Base-by-base conservation (phyloP, 2,113 vertebrate species). In the Halcyon senegalensis region DNA sequence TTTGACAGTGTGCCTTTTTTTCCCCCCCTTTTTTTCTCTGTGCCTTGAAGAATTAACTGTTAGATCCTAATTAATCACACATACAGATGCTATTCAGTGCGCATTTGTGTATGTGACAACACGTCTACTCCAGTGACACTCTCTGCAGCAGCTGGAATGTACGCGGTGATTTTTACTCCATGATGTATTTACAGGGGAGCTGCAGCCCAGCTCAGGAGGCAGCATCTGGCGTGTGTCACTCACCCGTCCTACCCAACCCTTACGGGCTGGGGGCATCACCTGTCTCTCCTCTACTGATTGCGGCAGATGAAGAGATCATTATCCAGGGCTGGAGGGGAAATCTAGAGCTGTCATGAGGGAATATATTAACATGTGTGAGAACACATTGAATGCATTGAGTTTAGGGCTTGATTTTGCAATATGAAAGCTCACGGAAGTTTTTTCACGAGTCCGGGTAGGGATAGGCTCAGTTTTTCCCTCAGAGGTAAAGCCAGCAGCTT, bases 201-300 rank as follows among this genome's bases (percentile, higher is more conserved):
- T 41, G 56, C 91, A 95, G 85, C 74, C 86, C 51, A 17, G 90
- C 64, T 39, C 68, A 43, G 97, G 97, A 94, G 50, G 66, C 88
- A 84, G 95, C 98, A 98, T 98, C 97, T 98, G 98, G 88, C 33
- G 64, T 8, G 56, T 83, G 81, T 97, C 96, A 87, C 51, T 98
- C 97, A 97, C 35, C 78, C 86, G 46, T 80, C 77, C 68, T 59
- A 89, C 84, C 97, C 96, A 97, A 44, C 94, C 70, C 85, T 84
- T 77, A 94, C 23, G 79, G 89, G 92, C 82, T 27, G 31, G 27
- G 30, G 88, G 80, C 92, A 87, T 97, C 97, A 98, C 96, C 97
- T 98, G 98, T 98, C 96, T 73, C 85, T 82, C 87, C 81, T 69
- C 93, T 97, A 94, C 95, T 98, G 93, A 96, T 94, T 1, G 86